Base-by-base conservation (phyloP, 1,140 invertebrate species). In the Drosophila tsacasi region DNA sequence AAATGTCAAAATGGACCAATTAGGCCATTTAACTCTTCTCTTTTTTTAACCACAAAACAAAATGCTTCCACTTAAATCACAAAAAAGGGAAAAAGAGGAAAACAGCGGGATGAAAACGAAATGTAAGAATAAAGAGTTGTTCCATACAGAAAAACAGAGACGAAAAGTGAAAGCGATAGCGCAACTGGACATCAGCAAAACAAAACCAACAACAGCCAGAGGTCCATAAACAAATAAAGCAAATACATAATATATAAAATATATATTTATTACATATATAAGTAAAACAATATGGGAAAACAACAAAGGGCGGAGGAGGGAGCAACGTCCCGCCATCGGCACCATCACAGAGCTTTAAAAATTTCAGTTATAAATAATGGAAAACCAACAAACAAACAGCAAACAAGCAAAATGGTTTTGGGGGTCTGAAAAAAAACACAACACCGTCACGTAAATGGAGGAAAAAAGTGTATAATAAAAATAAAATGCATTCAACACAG, bases 301-400 rank as follows among this genome's bases (percentile, higher is more conserved):
- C 62, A 42, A 42, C 47, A 67, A 61, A 50, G 59, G 54, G 32
- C 17, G 50, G 32, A 21, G 27, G 62, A n/a, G 21, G 30, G 9
- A 49, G 47, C 23, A 10, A 57, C 15, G 52, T 17, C 30, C 52
- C 25, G 57, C 37, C 55, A 57, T 59, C 44, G 55, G 59, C 37
- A 40, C 35, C 37, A 58, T 39, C 37, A 68, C 19, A 32, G 13
- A 44, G 54, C 27, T 44, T 52, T 69, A 25, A 73, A 57, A 69
- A 37, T 52, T 78, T 55, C 39, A 32, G 27, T 76, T 68, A 46
- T 67, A 61, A 77, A 71, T 69, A 83, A 83, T 68, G 76, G 58
- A 83, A 80, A 64, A 76, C 40, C 61, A 66, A 83, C 44, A 47
- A 49, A 49, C 73, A 73, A 74, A 68, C 64, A 47, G 49, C 50